Conservation (phyloP, 37 sponge, comb jelly and placozoan genomes). For the Aphrocallistes beatrix region DNA sequence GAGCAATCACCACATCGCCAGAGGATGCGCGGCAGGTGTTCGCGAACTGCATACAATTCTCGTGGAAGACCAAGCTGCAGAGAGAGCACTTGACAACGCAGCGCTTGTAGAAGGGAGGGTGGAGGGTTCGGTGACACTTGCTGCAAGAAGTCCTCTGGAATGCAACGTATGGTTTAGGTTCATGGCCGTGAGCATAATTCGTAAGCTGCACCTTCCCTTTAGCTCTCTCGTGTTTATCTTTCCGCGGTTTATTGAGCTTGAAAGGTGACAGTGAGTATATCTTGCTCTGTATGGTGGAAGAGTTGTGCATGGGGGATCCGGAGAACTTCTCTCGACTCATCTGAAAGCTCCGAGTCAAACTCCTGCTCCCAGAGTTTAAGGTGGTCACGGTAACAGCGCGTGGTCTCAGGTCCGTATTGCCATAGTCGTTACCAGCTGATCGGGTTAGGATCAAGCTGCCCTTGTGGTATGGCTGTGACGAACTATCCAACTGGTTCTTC, state of each 20-base stretch:
- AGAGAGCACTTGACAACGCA: background rate
- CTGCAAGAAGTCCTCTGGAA: conserved; percentile 12
- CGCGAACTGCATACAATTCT: background rate
- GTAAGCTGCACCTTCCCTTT: background rate
- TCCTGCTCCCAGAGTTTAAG: background rate
- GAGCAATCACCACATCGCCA: background rate
- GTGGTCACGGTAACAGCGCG: background rate
- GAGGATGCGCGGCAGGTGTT: background rate
- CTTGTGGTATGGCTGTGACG: background rate
- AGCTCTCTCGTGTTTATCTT: background rate
- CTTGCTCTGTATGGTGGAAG: background rate
- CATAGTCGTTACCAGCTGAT: background rate
- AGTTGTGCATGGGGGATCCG: background rate
- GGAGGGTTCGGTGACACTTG: background rate
- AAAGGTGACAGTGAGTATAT: background rate
- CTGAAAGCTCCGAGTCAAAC: background rate
- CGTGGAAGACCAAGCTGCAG: conserved; percentile 1
- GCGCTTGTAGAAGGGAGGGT: background rate
- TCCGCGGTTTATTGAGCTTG: background rate
- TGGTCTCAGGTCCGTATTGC: background rate
- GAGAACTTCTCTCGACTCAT: background rate
- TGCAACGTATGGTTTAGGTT: background rate
- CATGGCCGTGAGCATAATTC: background rate
- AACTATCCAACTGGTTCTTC: background rate
- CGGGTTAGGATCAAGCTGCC: background rate